phyloP scores from a whole-genome alignment of 2,888 invertebrate genomes.

The Caenorhabditis afra region DNA sequence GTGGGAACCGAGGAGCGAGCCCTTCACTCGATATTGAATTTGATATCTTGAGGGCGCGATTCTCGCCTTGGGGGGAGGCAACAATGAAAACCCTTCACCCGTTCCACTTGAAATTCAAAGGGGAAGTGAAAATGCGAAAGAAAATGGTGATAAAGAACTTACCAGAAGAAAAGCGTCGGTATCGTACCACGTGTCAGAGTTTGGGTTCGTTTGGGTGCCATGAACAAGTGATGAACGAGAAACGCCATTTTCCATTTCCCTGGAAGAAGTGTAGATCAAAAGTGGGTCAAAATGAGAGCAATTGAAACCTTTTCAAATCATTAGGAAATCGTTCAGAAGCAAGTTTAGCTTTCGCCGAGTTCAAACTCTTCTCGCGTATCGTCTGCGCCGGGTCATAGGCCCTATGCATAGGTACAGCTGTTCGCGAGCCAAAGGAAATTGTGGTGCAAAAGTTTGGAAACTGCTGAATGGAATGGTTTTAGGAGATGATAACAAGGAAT shows the following conservation, averaged over 20 bases:
- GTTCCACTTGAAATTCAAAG: no score
- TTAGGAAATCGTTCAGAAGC: slow-evolving; percentile 29
- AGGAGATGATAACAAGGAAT: no score
- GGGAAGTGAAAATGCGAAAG: slow-evolving; percentile 1
- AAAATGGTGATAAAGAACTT: slow-evolving; percentile 36
- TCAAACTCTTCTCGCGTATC: slow-evolving; percentile 52
- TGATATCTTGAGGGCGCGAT: slow-evolving; percentile 50
- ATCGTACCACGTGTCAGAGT: slow-evolving; percentile 78
- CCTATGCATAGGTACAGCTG: slow-evolving; percentile 40
- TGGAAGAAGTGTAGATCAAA: slow-evolving; percentile 16
- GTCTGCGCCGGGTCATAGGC: slow-evolving; percentile 58
- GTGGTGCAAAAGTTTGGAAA: no score
- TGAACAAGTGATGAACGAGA: slow-evolving; percentile 68
- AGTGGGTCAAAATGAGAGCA: background rate
- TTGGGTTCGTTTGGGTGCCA: slow-evolving; percentile 64
- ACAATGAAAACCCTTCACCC: background rate
- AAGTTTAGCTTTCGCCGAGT: slow-evolving; percentile 12
- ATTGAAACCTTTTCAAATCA: slow-evolving; percentile 51
- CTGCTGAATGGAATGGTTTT: no score
- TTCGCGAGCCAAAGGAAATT: no score
- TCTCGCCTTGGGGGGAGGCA: slow-evolving; percentile 34
- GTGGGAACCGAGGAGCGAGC: slow-evolving; percentile 12
- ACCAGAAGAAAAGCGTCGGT: slow-evolving; percentile 77
- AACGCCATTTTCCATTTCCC: slow-evolving; percentile 61
- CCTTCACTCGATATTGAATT: slow-evolving; percentile 41